These are phyloP conservation scores for Thelaira solivaga DNA, from an alignment of 2,888 invertebrate genomes.

Conservation along the genomic window DNA sequence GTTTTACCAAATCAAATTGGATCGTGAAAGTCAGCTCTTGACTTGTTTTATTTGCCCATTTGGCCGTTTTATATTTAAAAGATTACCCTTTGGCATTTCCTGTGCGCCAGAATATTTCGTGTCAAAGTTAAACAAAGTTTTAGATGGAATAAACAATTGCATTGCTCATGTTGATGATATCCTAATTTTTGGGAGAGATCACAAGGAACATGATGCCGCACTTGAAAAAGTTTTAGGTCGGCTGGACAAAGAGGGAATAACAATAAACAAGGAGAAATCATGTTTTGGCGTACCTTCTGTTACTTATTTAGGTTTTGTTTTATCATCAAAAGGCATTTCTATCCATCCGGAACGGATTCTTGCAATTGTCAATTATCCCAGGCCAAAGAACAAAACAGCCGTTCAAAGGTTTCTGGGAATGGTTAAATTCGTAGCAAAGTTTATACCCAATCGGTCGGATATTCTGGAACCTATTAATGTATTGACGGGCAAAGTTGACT, in stretches of 20 bases:
- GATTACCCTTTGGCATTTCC: slow-evolving; percentile 8
- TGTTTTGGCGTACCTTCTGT: background rate
- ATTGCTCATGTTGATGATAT: background rate
- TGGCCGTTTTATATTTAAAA: too few relatives aligned
- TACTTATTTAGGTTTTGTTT: background rate
- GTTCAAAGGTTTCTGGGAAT: slow-evolving; percentile 33
- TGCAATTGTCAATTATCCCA: slow-evolving; percentile 10
- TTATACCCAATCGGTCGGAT: too few relatives aligned
- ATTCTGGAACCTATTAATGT: too few relatives aligned
- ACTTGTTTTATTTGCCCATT: slow-evolving; percentile 13
- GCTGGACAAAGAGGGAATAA: slow-evolving; percentile 3
- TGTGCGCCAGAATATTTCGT: slow-evolving; percentile 13
- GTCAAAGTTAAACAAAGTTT: too few relatives aligned
- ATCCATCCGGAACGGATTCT: background rate
- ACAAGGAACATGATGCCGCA: background rate
- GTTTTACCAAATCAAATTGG: background rate
- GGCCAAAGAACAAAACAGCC: slow-evolving; percentile 14
- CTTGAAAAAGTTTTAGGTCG: background rate
- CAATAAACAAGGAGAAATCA: slow-evolving; percentile 13
- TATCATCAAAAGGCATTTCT: background rate
- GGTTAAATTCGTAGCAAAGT: slow-evolving; percentile 8
- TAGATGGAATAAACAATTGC: background rate
- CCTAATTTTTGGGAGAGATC: background rate
- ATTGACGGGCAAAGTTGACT: too few relatives aligned
- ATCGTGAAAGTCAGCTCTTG: background rate